These are phyloP conservation scores for Lycorma delicatula DNA, from an alignment of 1,140 invertebrate genomes.

Conservation along the genomic window DNA sequence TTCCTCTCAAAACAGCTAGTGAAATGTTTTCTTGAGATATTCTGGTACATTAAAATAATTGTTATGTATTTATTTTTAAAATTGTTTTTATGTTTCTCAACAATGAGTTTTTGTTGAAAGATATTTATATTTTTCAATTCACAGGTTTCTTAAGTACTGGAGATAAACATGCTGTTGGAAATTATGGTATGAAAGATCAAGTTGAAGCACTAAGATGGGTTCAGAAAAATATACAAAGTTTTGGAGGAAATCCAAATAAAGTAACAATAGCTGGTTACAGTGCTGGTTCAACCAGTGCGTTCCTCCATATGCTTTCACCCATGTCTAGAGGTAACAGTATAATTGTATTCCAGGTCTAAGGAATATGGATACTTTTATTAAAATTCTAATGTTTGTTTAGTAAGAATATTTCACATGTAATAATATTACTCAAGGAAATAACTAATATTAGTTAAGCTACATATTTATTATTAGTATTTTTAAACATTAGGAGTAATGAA, in stretches of 20 bases:
- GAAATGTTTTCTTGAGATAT: too few relatives aligned
- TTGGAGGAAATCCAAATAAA: slow-evolving; percentile 19
- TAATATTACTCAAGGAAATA: too few relatives aligned
- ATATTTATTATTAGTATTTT: not conserved
- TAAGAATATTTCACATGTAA: too few relatives aligned
- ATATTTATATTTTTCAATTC: too few relatives aligned
- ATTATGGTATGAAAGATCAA: slow-evolving; percentile 49
- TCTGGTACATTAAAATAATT: too few relatives aligned
- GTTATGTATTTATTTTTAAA: too few relatives aligned
- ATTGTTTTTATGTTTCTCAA: too few relatives aligned
- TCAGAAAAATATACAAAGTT: slow-evolving; percentile 33
- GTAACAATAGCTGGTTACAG: slow-evolving; percentile 20
- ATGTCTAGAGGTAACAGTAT: slow-evolving; percentile 11
- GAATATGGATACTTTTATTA: not conserved
- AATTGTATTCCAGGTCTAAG: not conserved
- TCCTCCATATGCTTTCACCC: slow-evolving; percentile 12
- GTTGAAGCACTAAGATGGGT: slow-evolving; percentile 21
- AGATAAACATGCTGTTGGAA: slow-evolving; percentile 45
- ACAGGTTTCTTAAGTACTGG: slow-evolving; percentile 45
- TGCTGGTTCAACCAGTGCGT: slow-evolving; percentile 8
- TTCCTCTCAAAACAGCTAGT: too few relatives aligned
- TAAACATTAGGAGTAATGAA: not conserved
- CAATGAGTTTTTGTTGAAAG: too few relatives aligned
- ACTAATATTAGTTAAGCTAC: not conserved
- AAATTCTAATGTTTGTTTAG: not conserved